Base-by-base conservation (phyloP, 2,797 vertebrate species). In the Rhinella marina region DNA sequence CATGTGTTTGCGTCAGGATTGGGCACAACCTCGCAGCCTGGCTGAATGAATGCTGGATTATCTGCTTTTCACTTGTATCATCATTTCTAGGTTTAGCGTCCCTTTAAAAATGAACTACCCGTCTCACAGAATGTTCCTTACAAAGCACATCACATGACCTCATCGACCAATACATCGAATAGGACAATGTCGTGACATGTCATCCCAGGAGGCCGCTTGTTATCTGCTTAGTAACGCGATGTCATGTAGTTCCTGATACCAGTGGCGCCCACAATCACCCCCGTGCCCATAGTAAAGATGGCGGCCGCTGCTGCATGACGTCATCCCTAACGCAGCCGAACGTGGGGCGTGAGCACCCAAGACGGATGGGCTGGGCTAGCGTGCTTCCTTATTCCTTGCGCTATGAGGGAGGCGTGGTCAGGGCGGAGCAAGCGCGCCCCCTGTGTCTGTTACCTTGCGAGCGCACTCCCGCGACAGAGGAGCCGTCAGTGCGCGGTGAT, bases 391-490 rank as follows among this genome's bases (percentile, higher is more conserved):
- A 7, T 5, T 7, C 2, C 0, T 0, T 7, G 61, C 13, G 5
- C 10, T 3, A 72, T 29, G 21, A 50, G 77, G 29, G 27, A 17
- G 59, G 32, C 54, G 50, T 5, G 52, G 59, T 48, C 0, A 17
- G 13, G 48, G 10, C 14, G 66, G 73, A n/a, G 59, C 1, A 52
- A 16, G 56, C 64, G 17, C 48, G 66, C 8, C 68, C 73, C 64
- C 13, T 48, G 29, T 50, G 17, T 70, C 48, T 79, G 66, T 59
- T 72, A 62, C 56, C 87, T 21, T 81, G 54, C n/a, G 66, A 75
- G 87, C 83, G 83, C 87, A 61, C 29, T 41, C 77, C 70, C 77
- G 82, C 27, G 17, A 59, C 64, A n/a, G 32, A 29, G 76, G 82
- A 59, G 41, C 81, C 10, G 62, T 79, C 61, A 68, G 29, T 50